These are phyloP conservation scores for Gobio occitaniae DNA, from an alignment of 2,797 vertebrate genomes.

Conservation along the genomic window DNA sequence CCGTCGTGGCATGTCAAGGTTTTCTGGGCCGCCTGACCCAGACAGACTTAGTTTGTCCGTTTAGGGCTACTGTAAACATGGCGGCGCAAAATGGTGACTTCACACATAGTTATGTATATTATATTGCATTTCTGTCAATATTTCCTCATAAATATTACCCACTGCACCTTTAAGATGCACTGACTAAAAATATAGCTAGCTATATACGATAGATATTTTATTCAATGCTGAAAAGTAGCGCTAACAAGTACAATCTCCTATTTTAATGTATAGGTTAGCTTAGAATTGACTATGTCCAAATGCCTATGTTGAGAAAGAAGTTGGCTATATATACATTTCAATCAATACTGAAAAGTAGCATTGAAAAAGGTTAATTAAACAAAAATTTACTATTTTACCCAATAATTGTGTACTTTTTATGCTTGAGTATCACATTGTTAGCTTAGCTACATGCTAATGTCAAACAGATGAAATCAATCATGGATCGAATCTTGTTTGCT, in stretches of 20 bases:
- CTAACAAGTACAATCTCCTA: neutral
- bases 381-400: neutral
- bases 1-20: neutral
- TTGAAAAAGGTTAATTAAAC: neutral
- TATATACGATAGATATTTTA: neutral
- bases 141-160: too few species aligned
- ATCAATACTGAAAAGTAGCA: neutral
- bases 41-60: too few species aligned
- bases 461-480: neutral
- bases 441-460: constrained; percentile 8
- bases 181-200: neutral
- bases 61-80: too few species aligned
- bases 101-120: too few species aligned
- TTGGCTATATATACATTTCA: neutral
- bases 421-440: neutral
- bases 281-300: neutral
- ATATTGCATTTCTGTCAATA: too few species aligned
- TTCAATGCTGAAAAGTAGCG: neutral
- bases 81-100: too few species aligned
- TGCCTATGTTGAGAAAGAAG: neutral
- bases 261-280: neutral
- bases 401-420: neutral
- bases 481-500: neutral
- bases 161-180: neutral
- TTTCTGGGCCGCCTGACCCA: neutral